Conservation (phyloP, 2,797 vertebrate species). For the Eulemur rubriventer region DNA sequence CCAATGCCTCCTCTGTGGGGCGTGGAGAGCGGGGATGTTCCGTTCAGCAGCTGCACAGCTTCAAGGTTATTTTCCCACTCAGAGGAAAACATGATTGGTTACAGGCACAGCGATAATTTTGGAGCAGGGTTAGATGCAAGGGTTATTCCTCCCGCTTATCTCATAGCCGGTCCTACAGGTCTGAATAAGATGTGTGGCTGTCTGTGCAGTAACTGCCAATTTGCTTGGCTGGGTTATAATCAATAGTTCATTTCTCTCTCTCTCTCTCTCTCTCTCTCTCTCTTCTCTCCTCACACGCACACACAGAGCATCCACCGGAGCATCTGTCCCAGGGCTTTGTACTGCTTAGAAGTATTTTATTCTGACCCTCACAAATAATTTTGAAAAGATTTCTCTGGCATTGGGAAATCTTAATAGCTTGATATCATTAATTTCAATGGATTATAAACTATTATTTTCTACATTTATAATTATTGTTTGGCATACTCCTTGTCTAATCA, state of each 20-base stretch:
- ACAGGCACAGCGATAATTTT: not conserved
- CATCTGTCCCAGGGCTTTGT: not conserved
- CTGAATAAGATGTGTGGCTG: not conserved
- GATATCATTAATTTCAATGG: not conserved
- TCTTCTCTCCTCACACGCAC: too few relatives aligned
- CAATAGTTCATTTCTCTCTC: not conserved
- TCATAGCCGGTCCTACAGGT: not conserved
- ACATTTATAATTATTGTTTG: not conserved
- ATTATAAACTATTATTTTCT: not conserved
- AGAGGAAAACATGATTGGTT: not conserved
- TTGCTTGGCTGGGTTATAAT: not conserved
- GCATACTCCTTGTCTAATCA: not conserved
- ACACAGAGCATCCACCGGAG: not conserved
- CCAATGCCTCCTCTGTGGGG: not conserved
- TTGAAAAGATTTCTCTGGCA: not conserved
- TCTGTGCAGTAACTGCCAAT: too few relatives aligned
- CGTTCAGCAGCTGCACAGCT: not conserved
- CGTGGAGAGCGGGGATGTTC: not conserved
- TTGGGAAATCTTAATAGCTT: not conserved
- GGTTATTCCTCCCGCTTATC: not conserved
- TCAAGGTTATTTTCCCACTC: not conserved
- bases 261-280: too few relatives aligned
- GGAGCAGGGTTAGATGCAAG: not conserved
- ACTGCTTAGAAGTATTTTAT: not conserved
- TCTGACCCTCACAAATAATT: not conserved